These are phyloP conservation scores for Epinephelus malabaricus DNA, from an alignment of 2,797 vertebrate genomes.

Conservation along the genomic window DNA sequence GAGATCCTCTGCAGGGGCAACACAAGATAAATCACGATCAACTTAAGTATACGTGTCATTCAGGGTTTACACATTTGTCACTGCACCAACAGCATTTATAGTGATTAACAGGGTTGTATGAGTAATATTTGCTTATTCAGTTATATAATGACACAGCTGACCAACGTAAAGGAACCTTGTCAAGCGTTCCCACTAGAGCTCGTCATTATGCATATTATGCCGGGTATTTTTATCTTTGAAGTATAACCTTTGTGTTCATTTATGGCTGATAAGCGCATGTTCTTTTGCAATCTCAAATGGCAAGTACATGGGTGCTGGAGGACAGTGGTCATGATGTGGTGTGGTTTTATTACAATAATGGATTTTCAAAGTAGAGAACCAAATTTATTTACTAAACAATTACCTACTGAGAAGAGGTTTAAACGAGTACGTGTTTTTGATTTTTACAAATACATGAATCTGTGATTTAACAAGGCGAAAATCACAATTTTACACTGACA, in stretches of 20 bases:
- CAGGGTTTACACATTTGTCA: not conserved
- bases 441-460: not conserved
- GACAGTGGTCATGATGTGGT: not conserved
- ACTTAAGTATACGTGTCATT: not conserved
- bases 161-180: not conserved
- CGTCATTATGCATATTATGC: not conserved
- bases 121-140: not conserved
- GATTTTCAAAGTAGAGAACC: not conserved
- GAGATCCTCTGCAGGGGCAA: conserved; percentile 89
- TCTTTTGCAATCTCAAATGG: not conserved
- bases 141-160: not conserved
- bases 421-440: not conserved
- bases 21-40: conserved; percentile 22
- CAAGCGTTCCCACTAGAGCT: not conserved
- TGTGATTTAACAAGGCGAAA: conserved; percentile 2
- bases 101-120: not conserved
- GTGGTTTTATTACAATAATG: not conserved
- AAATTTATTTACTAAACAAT: not conserved
- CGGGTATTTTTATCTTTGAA: not conserved
- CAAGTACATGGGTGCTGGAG: not conserved
- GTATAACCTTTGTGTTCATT: not conserved
- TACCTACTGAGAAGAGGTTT: not conserved
- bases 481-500: not conserved
- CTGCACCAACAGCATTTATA: not conserved
- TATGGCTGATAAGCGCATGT: not conserved